Percentiles rank a stretch among this genome's conserved stretches.
These are phyloP conservation scores for Drosophila triauraria DNA, from an alignment of 1,140 invertebrate species.

Conservation along the genomic window DNA sequence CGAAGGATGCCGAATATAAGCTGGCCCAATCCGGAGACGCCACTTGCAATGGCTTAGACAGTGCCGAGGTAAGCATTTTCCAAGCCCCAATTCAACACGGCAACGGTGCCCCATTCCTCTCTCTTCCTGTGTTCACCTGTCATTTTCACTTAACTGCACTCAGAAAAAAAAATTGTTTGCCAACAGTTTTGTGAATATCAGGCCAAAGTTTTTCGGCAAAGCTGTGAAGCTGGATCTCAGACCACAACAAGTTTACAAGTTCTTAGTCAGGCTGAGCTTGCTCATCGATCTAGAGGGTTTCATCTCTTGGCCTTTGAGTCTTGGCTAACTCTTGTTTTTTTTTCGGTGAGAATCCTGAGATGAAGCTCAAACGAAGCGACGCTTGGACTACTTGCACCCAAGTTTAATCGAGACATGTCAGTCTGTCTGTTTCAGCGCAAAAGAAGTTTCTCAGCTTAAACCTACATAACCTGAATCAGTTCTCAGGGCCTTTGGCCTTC, in stretches of 20 bases:
- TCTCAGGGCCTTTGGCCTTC: not conserved
- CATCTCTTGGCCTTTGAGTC: not conserved
- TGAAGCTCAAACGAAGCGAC: not conserved
- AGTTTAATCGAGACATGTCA: conserved; percentile 15
- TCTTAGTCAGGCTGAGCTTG: not conserved
- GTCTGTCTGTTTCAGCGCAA: conserved; percentile 6
- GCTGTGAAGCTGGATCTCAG: not conserved
- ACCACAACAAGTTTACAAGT: conserved; percentile 1
- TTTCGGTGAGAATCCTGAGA: conserved; percentile 4
- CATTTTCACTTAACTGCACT: conserved; percentile 55
- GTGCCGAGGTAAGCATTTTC: conserved; percentile 86
- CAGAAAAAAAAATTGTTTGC: conserved; percentile 31
- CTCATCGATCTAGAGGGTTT: conserved; percentile 2
- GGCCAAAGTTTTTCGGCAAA: not conserved
- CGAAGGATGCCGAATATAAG: conserved; percentile 89
- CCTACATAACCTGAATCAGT: not conserved
- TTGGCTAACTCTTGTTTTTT: not conserved
- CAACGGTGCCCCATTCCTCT: not conserved
- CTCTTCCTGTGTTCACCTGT: not conserved
- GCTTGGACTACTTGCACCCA: conserved; percentile 1
- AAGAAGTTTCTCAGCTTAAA: conserved; percentile 3
- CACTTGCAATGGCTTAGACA: conserved; percentile 94
- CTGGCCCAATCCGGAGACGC: conserved; percentile 95
- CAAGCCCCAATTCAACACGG: conserved; percentile 7
- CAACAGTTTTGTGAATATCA: conserved; percentile 4